Conservation (phyloP, 2,113 vertebrate species). For the Mastomys natalensis region DNA sequence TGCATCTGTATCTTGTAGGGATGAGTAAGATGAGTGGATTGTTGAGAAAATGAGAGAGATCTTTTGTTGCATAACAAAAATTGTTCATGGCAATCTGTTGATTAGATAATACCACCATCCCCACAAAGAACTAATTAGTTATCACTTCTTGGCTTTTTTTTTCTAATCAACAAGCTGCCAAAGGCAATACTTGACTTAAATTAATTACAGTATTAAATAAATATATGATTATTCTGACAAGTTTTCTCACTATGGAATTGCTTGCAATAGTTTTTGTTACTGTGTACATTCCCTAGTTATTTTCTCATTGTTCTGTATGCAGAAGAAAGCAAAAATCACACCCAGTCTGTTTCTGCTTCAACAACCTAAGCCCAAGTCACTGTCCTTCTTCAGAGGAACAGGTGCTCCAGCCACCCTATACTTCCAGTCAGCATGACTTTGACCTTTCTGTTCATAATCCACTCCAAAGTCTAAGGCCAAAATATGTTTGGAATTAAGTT, state of each 20-base stretch:
- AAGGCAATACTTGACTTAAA: background rate
- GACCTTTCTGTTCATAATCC: background rate
- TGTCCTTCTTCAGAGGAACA: background rate
- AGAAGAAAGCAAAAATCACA: background rate
- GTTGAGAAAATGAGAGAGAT: background rate
- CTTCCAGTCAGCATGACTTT: background rate
- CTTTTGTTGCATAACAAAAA: background rate
- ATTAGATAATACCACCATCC: background rate
- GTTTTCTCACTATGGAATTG: background rate
- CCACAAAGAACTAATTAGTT: background rate
- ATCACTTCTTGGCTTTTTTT: background rate
- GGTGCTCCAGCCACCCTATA: rapidly evolving
- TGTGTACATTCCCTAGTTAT: background rate
- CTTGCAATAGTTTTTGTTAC: background rate
- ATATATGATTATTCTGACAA: background rate
- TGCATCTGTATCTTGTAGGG: background rate
- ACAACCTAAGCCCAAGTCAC: background rate
- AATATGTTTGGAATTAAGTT: background rate
- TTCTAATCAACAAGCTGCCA: background rate
- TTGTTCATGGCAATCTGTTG: background rate
- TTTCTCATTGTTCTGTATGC: background rate
- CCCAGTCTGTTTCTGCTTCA: background rate
- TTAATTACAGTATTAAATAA: slow-evolving; percentile 30
- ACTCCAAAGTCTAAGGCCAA: background rate
- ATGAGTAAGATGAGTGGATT: background rate